Base-by-base conservation (phyloP, 2,113 vertebrate species). In the Ptyas mucosa region DNA sequence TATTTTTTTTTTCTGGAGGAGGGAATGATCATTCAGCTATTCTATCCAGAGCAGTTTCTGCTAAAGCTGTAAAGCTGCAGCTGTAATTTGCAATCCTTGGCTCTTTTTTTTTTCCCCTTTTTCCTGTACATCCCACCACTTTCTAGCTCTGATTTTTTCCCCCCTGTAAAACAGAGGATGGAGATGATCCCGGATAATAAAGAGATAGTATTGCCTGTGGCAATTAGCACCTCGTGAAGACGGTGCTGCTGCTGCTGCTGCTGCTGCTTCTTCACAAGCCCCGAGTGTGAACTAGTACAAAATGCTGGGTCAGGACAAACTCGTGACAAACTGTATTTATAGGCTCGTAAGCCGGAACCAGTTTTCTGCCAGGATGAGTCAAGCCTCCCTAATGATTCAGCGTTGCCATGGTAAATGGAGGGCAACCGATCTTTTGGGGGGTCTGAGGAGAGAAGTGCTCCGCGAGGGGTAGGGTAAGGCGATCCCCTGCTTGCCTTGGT, bases 291-390 rank as follows among this genome's bases (percentile, higher is more conserved):
- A 92, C 85, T 0, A 0, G 61, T 91, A 23, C 18, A 23, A 46
- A 3, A 15, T 1, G 0, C 20, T 0, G 0, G 87, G 1, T 53
- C 88, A 92, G 89, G 87, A 10, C n/a, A 18, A 34, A 18, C 57
- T 0, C 0, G 2, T 23, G 55, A 92, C 43, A 51, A 54, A 8
- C 92, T 43, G 26, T 93, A 2, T 57, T 91, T 91, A 89, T 0
- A 49, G 88, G 93, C 93, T 90, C 88, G 91, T 93, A 96, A 95
- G 97, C 96, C 96, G 94, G 94, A 89, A 58, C 94, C 61, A 11
- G 29, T n/a, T 51, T 89, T 75, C 85, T 85, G 93, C 93, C 93
- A 85, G 95, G 61, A 91, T 93, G 90, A 21, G 81, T 91, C 90
- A 93, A 94, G 87, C 81, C 3, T 0, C 93, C 91, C 0, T 3